phyloP scores from a whole-genome alignment of 2,113 vertebrate genomes.

The Heloderma charlesbogerti region DNA sequence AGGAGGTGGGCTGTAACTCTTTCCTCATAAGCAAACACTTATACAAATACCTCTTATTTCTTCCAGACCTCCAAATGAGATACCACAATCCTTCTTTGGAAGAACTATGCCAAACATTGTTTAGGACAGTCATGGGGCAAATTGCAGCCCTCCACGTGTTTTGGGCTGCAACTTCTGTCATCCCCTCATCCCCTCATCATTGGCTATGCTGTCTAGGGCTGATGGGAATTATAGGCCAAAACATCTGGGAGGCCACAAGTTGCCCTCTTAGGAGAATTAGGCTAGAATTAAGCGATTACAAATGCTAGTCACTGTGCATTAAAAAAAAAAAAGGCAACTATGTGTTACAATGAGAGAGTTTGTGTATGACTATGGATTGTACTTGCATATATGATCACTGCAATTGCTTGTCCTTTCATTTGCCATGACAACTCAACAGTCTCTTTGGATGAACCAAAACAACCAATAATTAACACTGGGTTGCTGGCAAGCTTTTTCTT shows the following conservation, averaged over 20 bases:
- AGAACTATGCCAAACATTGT: not conserved
- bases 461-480: not conserved
- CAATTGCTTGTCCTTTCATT: not conserved
- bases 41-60: not conserved
- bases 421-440: not conserved
- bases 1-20: not conserved
- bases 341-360: not conserved
- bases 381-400: not conserved
- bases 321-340: not conserved
- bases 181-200: not conserved
- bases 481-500: slow-evolving; percentile 1
- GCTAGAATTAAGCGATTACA: not conserved
- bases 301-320: not conserved
- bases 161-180: not conserved
- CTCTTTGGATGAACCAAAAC: not conserved
- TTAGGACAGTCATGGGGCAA: not conserved
- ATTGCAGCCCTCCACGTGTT: not conserved
- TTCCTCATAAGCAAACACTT: not conserved
- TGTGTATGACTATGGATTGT: not conserved
- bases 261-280: not conserved
- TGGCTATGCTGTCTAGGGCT: not conserved
- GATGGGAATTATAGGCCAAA: not conserved
- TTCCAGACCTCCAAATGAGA: not conserved
- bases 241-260: not conserved
- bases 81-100: not conserved